Evolutionary conservation across 2,888 invertebrate species (phyloP).

Genomic region (Tenthredo livida): DNA sequence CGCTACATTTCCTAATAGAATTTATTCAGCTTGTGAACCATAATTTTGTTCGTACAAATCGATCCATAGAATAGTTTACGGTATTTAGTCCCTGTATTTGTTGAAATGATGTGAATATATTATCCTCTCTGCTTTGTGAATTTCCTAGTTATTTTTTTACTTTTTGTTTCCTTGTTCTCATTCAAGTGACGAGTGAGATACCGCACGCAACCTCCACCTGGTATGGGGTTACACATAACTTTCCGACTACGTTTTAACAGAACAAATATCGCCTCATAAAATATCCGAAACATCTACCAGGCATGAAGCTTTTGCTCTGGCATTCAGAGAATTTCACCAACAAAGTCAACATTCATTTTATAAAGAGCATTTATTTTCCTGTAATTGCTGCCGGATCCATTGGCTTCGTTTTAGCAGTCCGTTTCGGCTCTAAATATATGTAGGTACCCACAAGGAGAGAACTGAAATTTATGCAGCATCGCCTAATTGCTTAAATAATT

Average conservation of each 20-base stretch:
- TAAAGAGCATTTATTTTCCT: conserved; percentile 27
- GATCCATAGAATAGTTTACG: not conserved
- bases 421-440: not conserved
- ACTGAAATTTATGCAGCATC: conserved; percentile 3
- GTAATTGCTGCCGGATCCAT: conserved; percentile 24
- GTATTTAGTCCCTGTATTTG: not conserved
- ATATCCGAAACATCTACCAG: not conserved
- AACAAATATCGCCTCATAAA: conserved; percentile 11
- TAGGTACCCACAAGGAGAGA: not conserved
- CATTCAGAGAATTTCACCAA: conserved; percentile 36
- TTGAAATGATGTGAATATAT: not conserved
- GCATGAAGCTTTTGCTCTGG: conserved; percentile 11
- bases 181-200: not conserved
- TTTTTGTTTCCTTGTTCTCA: not conserved
- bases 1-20: not conserved
- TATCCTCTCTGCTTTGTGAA: not conserved
- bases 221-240: not conserved
- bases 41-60: not conserved
- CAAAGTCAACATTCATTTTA: conserved; percentile 16
- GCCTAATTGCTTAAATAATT: conserved; percentile 24
- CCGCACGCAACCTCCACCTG: not conserved
- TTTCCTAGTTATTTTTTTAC: too few relatives aligned
- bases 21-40: not conserved
- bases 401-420: conserved; percentile 4
- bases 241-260: not conserved